Evolutionary conservation across 2,113 vertebrate species (phyloP).

Genomic region (Campylorhamphus procurvoides): DNA sequence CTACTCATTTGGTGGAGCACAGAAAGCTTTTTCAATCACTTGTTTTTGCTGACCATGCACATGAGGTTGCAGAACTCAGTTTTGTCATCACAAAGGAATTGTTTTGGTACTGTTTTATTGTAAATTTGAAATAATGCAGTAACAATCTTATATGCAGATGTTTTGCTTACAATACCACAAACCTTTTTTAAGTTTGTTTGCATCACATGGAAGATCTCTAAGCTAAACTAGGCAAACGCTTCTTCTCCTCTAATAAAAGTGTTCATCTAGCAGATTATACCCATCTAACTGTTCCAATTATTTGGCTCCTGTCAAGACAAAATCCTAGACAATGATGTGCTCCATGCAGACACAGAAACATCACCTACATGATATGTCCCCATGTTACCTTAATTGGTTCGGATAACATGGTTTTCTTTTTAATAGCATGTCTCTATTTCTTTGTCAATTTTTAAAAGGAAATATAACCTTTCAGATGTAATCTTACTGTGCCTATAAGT

Average conservation of each 20-base stretch:
- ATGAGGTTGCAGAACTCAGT: not conserved
- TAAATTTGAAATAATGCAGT: not conserved
- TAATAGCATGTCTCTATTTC: not conserved
- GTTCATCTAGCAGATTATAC: not conserved
- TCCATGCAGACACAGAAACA: not conserved
- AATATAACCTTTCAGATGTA: not conserved
- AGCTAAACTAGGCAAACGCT: not conserved
- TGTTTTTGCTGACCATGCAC: not conserved
- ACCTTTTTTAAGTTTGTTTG: not conserved
- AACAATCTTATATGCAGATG: not conserved
- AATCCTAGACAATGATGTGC: not conserved
- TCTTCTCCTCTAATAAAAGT: not conserved
- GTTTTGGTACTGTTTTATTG: not conserved
- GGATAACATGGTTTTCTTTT: not conserved
- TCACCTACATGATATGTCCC: not conserved
- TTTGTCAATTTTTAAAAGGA: not conserved
- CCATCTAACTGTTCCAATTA: not conserved
- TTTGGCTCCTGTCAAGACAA: not conserved
- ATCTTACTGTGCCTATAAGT: not conserved
- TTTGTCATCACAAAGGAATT: not conserved
- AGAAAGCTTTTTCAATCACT: not conserved
- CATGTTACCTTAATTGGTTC: not conserved
- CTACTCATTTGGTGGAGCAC: slow-evolving; percentile 54
- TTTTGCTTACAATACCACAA: slow-evolving; percentile 23
- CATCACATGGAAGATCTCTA: not conserved